Base-by-base conservation (phyloP, 2,113 vertebrate species). In the Mixornis gularis region DNA sequence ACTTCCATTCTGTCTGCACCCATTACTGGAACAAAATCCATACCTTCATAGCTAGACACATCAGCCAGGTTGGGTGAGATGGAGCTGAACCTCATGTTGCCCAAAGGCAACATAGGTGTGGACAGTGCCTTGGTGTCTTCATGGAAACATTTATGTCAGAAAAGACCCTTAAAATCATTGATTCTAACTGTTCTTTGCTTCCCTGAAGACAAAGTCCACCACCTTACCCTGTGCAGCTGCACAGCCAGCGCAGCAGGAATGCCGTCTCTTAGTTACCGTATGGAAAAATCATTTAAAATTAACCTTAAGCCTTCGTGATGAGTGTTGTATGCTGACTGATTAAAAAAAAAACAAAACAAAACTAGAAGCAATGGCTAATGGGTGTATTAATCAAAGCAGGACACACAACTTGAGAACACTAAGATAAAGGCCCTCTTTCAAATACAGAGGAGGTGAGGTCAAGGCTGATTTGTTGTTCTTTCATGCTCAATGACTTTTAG, bases 251-350 rank as follows among this genome's bases (percentile, higher is more conserved):
- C 43, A 51, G 26, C 43, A 77, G 70, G 51, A 85, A 72, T 85
- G 41, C 17, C 0, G 0, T 73, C 40, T 51, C 53, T 48, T 55
- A n/a, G 68, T 60, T 89, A 56, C 55, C 26, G 2, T 49, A 25
- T 53, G 63, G 80, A 85, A 95, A 95, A 89, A 74, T 60, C 3
- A 60, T 82, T 87, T 94, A 56, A 91, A 89, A 85, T 68, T 74
- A 92, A 83, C 32, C 55, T 77, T 46, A 79, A 34, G 44, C 25
- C 36, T 87, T 82, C 76, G 48, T 87, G 71, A 80, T 83, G 81
- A 63, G 40, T 48, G 36, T 69, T 89, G 43, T 51, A 34, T 1
- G 1, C 55, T 95, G 55, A 87, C 40, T 93, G 73, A 76, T 40
- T 71, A 34, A 62, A 90, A 94, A 76, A 62, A 90, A 94, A 74